These are phyloP conservation scores for Loriculus beryllinus DNA, from an alignment of 2,797 vertebrate species.

Conservation along the genomic window DNA sequence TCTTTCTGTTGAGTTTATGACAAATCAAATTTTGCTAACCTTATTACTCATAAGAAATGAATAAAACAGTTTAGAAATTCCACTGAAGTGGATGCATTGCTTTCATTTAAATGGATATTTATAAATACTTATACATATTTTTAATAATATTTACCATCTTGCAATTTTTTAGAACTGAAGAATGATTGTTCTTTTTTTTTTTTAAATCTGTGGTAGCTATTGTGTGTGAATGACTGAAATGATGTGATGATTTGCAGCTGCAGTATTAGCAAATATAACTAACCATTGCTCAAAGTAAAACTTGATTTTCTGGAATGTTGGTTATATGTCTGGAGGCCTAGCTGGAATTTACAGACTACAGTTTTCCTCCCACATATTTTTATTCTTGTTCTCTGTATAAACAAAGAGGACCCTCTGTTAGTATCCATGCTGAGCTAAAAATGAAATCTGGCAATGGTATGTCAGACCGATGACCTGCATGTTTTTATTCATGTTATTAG, in stretches of 20 bases:
- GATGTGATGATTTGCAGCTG: neutral
- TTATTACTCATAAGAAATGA: neutral
- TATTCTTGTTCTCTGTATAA: neutral
- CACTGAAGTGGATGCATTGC: neutral
- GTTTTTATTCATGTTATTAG: neutral
- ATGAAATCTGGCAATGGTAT: neutral
- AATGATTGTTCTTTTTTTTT: too few species aligned
- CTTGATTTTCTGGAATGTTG: slow-evolving; percentile 8
- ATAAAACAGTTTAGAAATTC: neutral
- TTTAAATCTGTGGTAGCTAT: neutral
- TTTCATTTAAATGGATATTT: neutral
- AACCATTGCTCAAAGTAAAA: slow-evolving; percentile 21
- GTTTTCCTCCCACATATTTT: neutral
- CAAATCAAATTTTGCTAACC: neutral
- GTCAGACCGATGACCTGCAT: neutral
- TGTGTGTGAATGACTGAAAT: neutral
- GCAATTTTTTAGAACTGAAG: neutral
- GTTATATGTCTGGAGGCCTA: neutral
- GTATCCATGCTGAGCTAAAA: neutral
- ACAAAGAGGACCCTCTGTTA: neutral
- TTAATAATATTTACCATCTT: neutral
- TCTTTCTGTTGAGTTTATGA: neutral
- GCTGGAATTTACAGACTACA: neutral
- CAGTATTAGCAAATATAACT: neutral
- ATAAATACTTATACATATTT: neutral